These are phyloP conservation scores for Argyresthia goedartella DNA, from an alignment of 2,888 invertebrate species.

Conservation along the genomic window DNA sequence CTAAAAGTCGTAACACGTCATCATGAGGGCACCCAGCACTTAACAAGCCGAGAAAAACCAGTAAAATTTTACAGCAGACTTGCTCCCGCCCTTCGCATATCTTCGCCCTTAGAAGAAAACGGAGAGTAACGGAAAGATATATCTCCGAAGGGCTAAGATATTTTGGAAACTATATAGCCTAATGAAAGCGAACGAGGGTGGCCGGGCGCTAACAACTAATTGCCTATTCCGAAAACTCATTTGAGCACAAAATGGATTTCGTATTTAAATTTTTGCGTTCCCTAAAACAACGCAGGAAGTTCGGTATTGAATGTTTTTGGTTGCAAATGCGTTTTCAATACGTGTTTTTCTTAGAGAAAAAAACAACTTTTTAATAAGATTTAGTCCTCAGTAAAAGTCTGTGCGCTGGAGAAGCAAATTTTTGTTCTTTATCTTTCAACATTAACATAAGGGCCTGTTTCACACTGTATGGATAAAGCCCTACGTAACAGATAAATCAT, in stretches of 20 bases:
- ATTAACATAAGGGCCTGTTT: too few species aligned
- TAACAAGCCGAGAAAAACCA: slow-evolving; percentile 45
- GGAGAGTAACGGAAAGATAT: slow-evolving; percentile 61
- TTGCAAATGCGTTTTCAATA: slow-evolving; percentile 30
- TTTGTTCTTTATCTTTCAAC: too few species aligned
- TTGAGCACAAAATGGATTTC: slow-evolving; percentile 70
- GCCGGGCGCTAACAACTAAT: slow-evolving; percentile 70
- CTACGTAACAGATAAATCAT: too few species aligned
- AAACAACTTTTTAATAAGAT: neutral
- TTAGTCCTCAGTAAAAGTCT: too few species aligned
- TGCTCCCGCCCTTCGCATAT: slow-evolving; percentile 38
- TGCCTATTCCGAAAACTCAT: slow-evolving; percentile 71
- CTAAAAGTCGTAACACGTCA: neutral
- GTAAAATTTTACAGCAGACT: slow-evolving; percentile 56
- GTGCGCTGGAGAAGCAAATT: too few species aligned
- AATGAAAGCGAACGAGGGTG: slow-evolving; percentile 69
- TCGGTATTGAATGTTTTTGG: slow-evolving; percentile 9
- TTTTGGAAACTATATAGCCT: slow-evolving; percentile 69
- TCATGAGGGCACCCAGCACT: neutral
- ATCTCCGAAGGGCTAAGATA: slow-evolving; percentile 64
- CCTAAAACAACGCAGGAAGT: slow-evolving; percentile 63
- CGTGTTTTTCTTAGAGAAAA: neutral
- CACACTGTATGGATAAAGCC: too few species aligned
- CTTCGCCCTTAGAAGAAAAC: slow-evolving; percentile 55
- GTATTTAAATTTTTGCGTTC: slow-evolving; percentile 69